These are phyloP conservation scores for Megaustenia siamemsis DNA, from an alignment of 2,888 invertebrate genomes.

Conservation along the genomic window DNA sequence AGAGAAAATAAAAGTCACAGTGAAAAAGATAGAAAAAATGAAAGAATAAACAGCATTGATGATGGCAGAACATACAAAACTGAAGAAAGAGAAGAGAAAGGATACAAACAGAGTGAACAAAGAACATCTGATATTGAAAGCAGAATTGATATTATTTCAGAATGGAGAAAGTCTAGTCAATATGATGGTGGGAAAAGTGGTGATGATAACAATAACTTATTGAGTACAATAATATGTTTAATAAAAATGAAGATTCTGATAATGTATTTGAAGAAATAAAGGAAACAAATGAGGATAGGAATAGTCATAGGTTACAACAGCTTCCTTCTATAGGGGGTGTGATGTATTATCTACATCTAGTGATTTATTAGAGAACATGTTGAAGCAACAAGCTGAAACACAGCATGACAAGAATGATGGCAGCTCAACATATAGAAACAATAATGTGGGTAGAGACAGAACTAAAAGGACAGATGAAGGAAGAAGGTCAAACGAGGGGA, in stretches of 20 bases:
- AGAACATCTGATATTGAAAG: background rate
- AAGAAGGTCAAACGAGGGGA: background rate
- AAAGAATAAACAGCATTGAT: background rate
- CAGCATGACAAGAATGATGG: background rate
- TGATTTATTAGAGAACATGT: background rate
- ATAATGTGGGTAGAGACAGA: background rate
- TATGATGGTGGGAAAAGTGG: background rate
- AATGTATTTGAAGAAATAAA: background rate
- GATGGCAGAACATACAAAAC: background rate
- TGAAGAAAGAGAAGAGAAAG: background rate
- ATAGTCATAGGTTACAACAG: background rate
- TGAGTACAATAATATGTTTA: background rate
- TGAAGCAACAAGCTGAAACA: background rate
- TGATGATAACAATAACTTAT: background rate
- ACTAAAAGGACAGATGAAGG: background rate
- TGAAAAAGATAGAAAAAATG: conserved; percentile 3
- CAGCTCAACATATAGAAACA: background rate
- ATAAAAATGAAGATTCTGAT: conserved; percentile 7
- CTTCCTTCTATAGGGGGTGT: too few species aligned
- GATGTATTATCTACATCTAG: background rate
- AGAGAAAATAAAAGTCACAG: background rate
- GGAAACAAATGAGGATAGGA: background rate
- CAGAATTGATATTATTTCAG: background rate
- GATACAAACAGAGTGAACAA: conserved; percentile 4
- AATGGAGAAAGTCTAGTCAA: background rate